phyloP scores from a whole-genome alignment of 2,797 vertebrate species.

The Gobio occitaniae region DNA sequence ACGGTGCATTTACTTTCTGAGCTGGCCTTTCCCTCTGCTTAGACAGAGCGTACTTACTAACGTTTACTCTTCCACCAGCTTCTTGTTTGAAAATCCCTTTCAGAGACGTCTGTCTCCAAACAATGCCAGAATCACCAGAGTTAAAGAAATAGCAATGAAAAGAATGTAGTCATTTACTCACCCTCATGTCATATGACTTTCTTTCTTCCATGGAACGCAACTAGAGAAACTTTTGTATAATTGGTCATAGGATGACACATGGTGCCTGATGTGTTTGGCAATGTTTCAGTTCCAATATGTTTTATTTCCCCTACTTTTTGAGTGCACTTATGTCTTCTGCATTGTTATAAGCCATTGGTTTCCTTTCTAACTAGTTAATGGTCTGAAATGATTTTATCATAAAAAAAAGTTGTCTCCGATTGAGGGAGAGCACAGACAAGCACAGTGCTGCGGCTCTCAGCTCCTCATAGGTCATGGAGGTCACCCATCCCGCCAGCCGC shows the following conservation, averaged over 20 bases:
- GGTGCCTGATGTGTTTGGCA: not conserved
- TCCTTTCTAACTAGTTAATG: not conserved
- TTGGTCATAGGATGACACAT: not conserved
- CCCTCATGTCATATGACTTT: not conserved
- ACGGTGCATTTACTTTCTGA: not conserved
- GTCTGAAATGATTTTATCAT: not conserved
- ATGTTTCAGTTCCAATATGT: not conserved
- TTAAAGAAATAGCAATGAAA: not conserved
- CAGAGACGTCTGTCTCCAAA: not conserved
- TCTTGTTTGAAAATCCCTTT: constrained; percentile 11
- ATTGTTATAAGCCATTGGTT: not conserved
- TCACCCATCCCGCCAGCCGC: constrained; percentile 31
- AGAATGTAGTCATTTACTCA: not conserved
- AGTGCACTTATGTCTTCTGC: not conserved
- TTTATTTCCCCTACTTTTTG: not conserved
- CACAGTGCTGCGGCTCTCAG: not conserved
- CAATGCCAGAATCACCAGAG: not conserved
- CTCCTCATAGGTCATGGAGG: constrained; percentile 24
- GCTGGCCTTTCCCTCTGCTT: not conserved
- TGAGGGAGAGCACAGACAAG: not conserved
- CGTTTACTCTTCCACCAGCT: not conserved
- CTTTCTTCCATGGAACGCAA: not conserved
- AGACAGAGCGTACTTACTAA: not conserved
- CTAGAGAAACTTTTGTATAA: not conserved
- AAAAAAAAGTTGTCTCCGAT: not conserved